Percentiles rank a stretch among this genome's conserved stretches.
Conservation (phyloP, 2,888 invertebrate genomes). For the Lutraria lutraria region DNA sequence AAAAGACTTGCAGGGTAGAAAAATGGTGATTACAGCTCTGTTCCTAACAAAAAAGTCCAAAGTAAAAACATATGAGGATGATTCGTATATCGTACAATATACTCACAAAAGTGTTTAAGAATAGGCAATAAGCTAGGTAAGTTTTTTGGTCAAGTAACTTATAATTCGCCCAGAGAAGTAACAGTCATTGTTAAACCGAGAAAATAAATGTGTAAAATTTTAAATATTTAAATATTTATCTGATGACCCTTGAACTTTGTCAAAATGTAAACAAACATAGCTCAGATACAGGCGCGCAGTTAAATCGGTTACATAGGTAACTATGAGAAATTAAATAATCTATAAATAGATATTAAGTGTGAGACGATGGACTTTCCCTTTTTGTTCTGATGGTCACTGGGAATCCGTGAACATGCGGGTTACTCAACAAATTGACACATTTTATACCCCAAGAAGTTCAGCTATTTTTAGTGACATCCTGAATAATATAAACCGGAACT, state of each 20-base stretch:
- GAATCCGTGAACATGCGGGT: background rate
- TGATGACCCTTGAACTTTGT: constrained; percentile 7
- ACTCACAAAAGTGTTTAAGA: too few relatives aligned
- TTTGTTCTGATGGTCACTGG: background rate
- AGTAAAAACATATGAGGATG: too few relatives aligned
- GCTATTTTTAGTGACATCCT: background rate
- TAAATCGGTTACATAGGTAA: background rate
- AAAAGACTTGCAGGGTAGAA: too few relatives aligned
- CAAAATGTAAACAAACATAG: constrained; percentile 18
- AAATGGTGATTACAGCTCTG: too few relatives aligned
- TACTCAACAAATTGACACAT: background rate
- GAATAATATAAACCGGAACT: constrained; percentile 2
- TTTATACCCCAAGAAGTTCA: background rate
- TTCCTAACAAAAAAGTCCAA: too few relatives aligned
- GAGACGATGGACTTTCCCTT: background rate
- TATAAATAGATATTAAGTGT: background rate
- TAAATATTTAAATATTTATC: background rate
- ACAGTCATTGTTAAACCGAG: background rate
- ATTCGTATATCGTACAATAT: too few relatives aligned
- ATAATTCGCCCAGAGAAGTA: background rate
- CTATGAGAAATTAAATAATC: background rate
- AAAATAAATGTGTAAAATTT: background rate
- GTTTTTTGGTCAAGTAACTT: too few relatives aligned
- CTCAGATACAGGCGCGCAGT: background rate
- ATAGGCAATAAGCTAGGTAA: too few relatives aligned